These are phyloP conservation scores for Brachionus manjavacas DNA, from an alignment of 1,140 invertebrate genomes.

Conservation along the genomic window DNA sequence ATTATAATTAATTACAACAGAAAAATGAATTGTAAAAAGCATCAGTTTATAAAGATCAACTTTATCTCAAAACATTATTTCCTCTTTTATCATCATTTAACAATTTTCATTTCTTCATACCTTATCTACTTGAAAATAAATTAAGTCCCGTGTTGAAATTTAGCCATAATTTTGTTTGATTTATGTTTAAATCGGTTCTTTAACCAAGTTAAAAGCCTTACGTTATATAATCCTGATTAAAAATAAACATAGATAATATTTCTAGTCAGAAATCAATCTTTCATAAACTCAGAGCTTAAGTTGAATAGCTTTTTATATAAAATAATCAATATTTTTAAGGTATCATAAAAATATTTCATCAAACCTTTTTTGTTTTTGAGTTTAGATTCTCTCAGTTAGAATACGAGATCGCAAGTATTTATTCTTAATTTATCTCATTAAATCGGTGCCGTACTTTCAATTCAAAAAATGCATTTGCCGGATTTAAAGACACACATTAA, in stretches of 20 bases:
- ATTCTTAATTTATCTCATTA: conserved; percentile 1
- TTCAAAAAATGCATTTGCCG: background rate
- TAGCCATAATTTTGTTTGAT: background rate
- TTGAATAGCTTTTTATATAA: background rate
- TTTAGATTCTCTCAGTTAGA: background rate
- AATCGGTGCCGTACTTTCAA: background rate
- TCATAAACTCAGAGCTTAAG: background rate
- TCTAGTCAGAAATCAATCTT: background rate
- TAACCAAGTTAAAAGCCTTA: background rate
- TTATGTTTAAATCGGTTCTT: background rate
- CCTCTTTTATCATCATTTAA: background rate
- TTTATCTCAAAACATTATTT: background rate
- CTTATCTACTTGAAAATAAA: background rate
- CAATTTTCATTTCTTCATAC: background rate
- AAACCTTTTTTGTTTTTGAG: background rate
- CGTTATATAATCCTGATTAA: background rate
- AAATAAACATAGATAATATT: conserved; percentile 2
- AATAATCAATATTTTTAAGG: background rate
- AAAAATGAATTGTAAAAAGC: background rate
- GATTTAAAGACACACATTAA: background rate
- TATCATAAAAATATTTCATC: conserved; percentile 5
- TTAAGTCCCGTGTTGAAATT: background rate
- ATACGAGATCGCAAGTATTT: background rate
- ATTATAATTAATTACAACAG: background rate
- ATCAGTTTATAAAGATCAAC: background rate